Percentiles rank a stretch among this genome's conserved stretches.
Evolutionary conservation across 2,888 invertebrate species (phyloP).

Genomic region (Copidosoma aretas): DNA sequence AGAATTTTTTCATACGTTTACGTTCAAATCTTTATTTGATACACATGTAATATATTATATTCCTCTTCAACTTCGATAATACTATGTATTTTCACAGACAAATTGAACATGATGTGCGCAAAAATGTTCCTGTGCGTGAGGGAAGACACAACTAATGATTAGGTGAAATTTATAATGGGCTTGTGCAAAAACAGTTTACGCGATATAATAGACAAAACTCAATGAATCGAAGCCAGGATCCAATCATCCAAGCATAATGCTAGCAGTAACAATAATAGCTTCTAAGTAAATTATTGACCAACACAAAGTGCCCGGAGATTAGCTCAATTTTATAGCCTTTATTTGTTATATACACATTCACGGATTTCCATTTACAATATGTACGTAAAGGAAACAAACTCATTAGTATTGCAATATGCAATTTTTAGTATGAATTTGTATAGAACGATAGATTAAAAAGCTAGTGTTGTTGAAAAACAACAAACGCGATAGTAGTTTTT

Average conservation of each 20-base stretch:
- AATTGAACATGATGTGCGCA: slow-evolving; percentile 76
- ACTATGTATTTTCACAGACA: slow-evolving; percentile 63
- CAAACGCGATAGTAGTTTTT: background rate
- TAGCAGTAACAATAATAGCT: background rate
- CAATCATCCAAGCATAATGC: slow-evolving; percentile 11
- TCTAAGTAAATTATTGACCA: background rate
- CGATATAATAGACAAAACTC: too few relatives aligned
- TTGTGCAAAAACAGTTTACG: too few relatives aligned
- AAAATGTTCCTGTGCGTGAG: slow-evolving; percentile 84
- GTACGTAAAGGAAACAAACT: background rate
- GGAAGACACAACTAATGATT: slow-evolving; percentile 66
- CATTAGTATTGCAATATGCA: background rate
- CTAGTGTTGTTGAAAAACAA: background rate
- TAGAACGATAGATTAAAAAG: background rate
- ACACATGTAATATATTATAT: too few relatives aligned
- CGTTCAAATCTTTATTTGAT: too few relatives aligned
- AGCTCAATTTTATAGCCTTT: background rate
- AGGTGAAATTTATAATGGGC: slow-evolving; percentile 19
- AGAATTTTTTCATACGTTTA: too few relatives aligned
- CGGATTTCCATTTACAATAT: background rate
- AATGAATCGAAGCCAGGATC: background rate
- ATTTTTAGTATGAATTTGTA: background rate
- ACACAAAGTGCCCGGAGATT: slow-evolving; percentile 24
- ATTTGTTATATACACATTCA: background rate
- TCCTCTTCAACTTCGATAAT: too few relatives aligned